Conservation (phyloP, 2,113 vertebrate genomes). For the Tachycineta bicolor region DNA sequence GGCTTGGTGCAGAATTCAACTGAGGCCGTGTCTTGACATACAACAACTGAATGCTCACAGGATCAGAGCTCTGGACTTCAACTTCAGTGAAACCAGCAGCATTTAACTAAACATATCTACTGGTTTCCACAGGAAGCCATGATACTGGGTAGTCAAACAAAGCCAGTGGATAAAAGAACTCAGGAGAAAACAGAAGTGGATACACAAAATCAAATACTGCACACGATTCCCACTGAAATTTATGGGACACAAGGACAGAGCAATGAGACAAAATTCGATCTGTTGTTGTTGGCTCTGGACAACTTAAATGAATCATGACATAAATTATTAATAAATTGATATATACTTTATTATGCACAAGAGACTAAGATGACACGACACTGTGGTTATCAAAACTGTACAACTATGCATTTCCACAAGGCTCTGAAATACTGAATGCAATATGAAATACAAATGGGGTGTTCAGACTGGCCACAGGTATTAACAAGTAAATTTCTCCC, state of each 20-base stretch:
- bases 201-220: background rate
- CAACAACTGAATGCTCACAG: background rate
- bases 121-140: background rate
- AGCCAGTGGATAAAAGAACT: background rate
- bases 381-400: slow-evolving; percentile 81
- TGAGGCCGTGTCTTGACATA: background rate
- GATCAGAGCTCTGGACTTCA: background rate
- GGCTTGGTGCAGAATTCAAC: background rate
- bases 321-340: slow-evolving; percentile 66
- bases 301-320: background rate
- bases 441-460: slow-evolving; percentile 57
- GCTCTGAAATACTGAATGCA: slow-evolving; percentile 65
- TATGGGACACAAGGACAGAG: background rate
- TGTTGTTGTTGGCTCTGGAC: background rate
- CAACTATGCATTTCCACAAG: slow-evolving; percentile 72
- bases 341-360: slow-evolving; percentile 85
- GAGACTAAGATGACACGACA: slow-evolving; percentile 75
- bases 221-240: background rate
- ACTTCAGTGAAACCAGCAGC: background rate
- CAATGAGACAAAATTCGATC: background rate
- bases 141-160: background rate
- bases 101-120: background rate
- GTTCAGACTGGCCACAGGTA: slow-evolving; percentile 79
- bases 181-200: background rate
- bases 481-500: slow-evolving; percentile 58